phyloP scores from a whole-genome alignment of 2,113 vertebrate species.

The Piaya cayana region DNA sequence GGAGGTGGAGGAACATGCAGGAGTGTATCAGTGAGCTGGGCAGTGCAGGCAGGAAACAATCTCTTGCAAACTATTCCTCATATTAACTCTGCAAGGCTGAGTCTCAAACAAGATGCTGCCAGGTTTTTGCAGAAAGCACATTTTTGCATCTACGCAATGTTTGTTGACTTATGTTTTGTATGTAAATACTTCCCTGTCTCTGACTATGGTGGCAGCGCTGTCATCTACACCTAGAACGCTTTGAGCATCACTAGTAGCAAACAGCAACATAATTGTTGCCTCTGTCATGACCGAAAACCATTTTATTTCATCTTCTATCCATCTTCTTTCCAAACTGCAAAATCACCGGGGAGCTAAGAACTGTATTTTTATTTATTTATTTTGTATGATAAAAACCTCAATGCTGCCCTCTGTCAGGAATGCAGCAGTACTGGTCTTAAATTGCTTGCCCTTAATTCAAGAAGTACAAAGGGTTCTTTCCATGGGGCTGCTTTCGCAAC shows the following conservation, averaged over 20 bases:
- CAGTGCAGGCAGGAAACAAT: neutral
- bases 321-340: slow-evolving; percentile 9
- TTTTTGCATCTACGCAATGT: slow-evolving; percentile 7
- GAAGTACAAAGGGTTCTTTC: neutral
- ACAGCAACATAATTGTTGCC: neutral
- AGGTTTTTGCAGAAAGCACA: neutral
- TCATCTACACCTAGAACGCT: neutral
- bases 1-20: neutral
- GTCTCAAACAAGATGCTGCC: neutral
- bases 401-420: slow-evolving; percentile 77
- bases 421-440: neutral
- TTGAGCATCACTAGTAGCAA: neutral
- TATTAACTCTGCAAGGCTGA: neutral
- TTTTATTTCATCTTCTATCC: slow-evolving; percentile 6
- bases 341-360: neutral
- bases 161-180: neutral
- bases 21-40: rapidly evolving
- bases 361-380: too few species aligned
- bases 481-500: neutral
- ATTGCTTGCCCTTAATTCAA: neutral
- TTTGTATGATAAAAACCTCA: slow-evolving; percentile 16
- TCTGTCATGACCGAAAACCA: neutral
- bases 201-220: neutral
- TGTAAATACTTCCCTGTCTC: slow-evolving; percentile 1
- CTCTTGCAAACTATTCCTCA: neutral